Percentiles rank a stretch among this genome's conserved stretches.
phyloP scores from a whole-genome alignment of 2,113 vertebrate genomes.

The Myodes glareolus region DNA sequence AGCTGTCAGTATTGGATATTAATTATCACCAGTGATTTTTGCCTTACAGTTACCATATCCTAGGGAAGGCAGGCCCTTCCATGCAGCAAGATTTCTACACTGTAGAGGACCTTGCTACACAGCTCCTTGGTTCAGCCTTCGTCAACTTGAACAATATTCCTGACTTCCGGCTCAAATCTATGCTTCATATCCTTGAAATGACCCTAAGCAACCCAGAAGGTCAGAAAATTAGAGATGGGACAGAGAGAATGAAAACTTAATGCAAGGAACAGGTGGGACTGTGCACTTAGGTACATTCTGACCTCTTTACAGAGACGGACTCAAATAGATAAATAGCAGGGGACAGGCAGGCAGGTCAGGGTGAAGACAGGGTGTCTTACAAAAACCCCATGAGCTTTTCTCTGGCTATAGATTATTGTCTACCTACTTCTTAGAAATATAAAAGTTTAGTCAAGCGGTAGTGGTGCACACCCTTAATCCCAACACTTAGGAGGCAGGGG shows the following conservation, averaged over 20 bases:
- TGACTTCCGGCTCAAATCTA: constrained; percentile 94
- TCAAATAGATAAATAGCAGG: background rate
- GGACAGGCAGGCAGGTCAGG: background rate
- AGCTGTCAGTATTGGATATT: background rate
- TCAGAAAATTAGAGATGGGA: background rate
- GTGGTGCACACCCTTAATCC: too few species aligned
- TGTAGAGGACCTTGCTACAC: constrained; percentile 90
- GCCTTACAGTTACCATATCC: constrained; percentile 90
- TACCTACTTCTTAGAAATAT: background rate
- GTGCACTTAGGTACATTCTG: fast-evolving
- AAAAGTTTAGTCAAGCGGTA: too few species aligned
- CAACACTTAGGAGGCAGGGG: too few species aligned
- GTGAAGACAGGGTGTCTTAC: background rate
- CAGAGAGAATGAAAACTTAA: background rate
- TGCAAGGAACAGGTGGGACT: background rate
- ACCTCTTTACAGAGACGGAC: background rate
- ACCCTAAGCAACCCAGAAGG: background rate
- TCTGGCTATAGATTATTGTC: background rate
- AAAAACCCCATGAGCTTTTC: background rate
- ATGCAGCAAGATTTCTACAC: constrained; percentile 96
- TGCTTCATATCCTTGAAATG: constrained; percentile 95
- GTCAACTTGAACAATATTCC: constrained; percentile 93
- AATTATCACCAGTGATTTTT: background rate
- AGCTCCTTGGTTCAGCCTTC: constrained; percentile 92
- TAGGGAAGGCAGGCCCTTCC: constrained; percentile 92